Percentiles rank a stretch among this genome's conserved stretches.
These are phyloP conservation scores for Zaprionus lineosus DNA, from an alignment of 2,888 invertebrate species.

Conservation along the genomic window DNA sequence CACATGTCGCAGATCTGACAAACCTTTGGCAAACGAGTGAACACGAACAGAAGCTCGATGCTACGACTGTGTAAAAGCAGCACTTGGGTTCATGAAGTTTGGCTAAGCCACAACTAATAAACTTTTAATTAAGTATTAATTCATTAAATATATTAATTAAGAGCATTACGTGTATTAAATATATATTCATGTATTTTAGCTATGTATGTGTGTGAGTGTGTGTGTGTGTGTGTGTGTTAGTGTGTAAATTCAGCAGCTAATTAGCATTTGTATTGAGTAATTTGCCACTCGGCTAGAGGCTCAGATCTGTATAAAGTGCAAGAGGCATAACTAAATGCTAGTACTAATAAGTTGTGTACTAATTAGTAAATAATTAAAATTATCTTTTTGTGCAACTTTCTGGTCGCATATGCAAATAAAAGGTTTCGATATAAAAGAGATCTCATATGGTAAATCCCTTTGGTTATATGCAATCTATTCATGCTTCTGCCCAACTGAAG, in stretches of 20 bases:
- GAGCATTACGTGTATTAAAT: slow-evolving; percentile 23
- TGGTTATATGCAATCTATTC: too few relatives aligned
- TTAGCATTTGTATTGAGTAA: slow-evolving; percentile 54
- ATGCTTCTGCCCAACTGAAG: not conserved
- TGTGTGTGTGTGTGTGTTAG: slow-evolving; percentile 19
- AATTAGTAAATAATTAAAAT: slow-evolving; percentile 20
- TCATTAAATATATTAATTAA: not conserved
- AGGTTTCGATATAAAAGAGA: too few relatives aligned
- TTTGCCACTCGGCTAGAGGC: slow-evolving; percentile 27
- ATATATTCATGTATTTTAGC: slow-evolving; percentile 13
- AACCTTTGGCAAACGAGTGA: slow-evolving; percentile 5
- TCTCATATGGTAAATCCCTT: too few relatives aligned
- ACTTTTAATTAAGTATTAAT: slow-evolving; percentile 12
- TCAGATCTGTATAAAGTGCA: too few relatives aligned
- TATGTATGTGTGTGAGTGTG: slow-evolving; percentile 21
- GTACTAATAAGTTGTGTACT: slow-evolving; percentile 63
- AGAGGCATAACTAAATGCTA: slow-evolving; percentile 61
- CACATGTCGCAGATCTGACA: slow-evolving; percentile 21
- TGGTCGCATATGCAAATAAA: not conserved
- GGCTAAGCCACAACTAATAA: slow-evolving; percentile 32
- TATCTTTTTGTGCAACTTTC: not conserved
- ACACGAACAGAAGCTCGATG: slow-evolving; percentile 8
- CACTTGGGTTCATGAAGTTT: not conserved
- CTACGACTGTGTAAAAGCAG: slow-evolving; percentile 29
- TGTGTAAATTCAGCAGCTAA: slow-evolving; percentile 68